Percentiles rank a stretch among this genome's conserved stretches.
Evolutionary conservation across 1,140 invertebrate genomes (phyloP).

Genomic region (Acromyrmex heyeri): DNA sequence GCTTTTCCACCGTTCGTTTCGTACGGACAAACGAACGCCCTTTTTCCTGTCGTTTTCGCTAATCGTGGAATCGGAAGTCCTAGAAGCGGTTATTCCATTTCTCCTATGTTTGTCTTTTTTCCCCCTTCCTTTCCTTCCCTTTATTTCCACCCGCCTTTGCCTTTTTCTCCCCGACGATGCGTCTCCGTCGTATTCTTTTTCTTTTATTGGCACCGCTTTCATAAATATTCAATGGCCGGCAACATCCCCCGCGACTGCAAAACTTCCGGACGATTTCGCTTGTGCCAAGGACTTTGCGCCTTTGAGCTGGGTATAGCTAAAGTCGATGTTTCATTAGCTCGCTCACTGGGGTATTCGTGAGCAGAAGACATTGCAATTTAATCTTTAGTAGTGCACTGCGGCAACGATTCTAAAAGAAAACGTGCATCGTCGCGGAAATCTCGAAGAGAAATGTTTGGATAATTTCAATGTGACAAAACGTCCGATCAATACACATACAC

Average conservation of each 20-base stretch:
- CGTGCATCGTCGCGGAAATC: slow-evolving; percentile 9
- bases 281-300: slow-evolving; percentile 70
- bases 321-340: slow-evolving; percentile 57
- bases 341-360: slow-evolving; percentile 56
- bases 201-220: slow-evolving; percentile 69
- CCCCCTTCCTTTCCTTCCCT: background rate
- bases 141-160: background rate
- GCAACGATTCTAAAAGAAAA: slow-evolving; percentile 37
- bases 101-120: slow-evolving; percentile 27
- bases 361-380: slow-evolving; percentile 68
- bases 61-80: slow-evolving; percentile 69
- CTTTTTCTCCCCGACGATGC: slow-evolving; percentile 19
- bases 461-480: slow-evolving; percentile 16
- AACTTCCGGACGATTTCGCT: slow-evolving; percentile 73
- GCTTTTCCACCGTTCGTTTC: slow-evolving; percentile 54
- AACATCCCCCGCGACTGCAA: slow-evolving; percentile 66
- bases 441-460: slow-evolving; percentile 15
- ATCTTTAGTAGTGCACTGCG: slow-evolving; percentile 68
- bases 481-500: background rate
- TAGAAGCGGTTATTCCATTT: slow-evolving; percentile 63
- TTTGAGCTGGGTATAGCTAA: slow-evolving; percentile 64
- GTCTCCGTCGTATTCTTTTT: slow-evolving; percentile 30
- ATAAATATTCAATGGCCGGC: slow-evolving; percentile 75
- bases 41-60: slow-evolving; percentile 65
- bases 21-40: slow-evolving; percentile 67